Base-by-base conservation (phyloP, 2,888 invertebrate genomes). In the Acanthacorydalis orientalis region DNA sequence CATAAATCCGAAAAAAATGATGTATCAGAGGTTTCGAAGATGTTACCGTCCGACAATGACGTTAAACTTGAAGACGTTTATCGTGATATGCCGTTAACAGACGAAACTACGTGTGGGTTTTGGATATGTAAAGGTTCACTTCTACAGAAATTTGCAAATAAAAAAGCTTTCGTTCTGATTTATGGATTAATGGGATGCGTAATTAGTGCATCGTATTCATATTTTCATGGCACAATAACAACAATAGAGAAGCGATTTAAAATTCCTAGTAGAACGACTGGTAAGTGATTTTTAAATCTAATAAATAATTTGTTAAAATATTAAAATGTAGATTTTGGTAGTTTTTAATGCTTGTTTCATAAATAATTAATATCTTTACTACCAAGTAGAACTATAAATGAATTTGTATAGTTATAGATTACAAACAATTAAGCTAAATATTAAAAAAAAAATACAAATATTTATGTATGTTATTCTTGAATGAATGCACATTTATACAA, bases 191-290 rank as follows among this genome's bases (percentile, higher is more conserved):
- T 80, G 7, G 81, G 80, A 3, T 78, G 79, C 56, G 70, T 80
- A 48, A 78, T 78, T 57, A 75, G 77, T 15, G 80, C 81, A 56
- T 76, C 77, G 50, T 80, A 75, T 56, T 75, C 80, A 4, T 82
- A 82, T 58, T 81, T 80, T 55, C 79, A 78, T 57, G 81, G 80
- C n/a, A 80, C 79, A 31, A 78, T 82, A 50, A 80, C 82, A 45
- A 81, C 81, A 3, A 68, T 82, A 51, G 82, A 82, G 61, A 82
- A 82, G 58, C 68, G 81, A 53, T 82, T 80, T 59, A 80, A 78
- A 61, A 80, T 82, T 57, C 79, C 80, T 12, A 80, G 79, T 37
- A 73, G 74, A 59, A 80, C 79, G 31, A 79, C 78, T 52, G 81
- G 77, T 75, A 57, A 64, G 60, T 55, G 40, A 35, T n/a, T n/a